Evolutionary conservation across 1,140 invertebrate species (phyloP), one percentile per base, ranked within the genome.

Genomic region (Heliothis virescens): DNA sequence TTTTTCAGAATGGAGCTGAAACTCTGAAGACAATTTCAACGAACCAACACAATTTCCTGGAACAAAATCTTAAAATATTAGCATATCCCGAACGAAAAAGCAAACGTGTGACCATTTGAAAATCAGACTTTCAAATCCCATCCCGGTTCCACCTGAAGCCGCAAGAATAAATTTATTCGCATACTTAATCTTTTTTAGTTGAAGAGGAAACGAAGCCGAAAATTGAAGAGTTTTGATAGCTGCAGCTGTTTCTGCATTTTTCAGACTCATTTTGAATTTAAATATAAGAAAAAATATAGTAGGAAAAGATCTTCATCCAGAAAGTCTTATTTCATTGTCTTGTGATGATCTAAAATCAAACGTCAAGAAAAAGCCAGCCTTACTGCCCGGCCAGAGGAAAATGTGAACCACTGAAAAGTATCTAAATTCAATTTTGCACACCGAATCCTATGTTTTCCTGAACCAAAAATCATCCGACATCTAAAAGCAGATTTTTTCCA

Each of bases 101-200:
- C 74, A 76, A 76, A 76, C 74, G 74, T 76, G 60, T 76, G 74
- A 76, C 74, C 74, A 65, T 76, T 76, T 65, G 59, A 63, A 65
- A 76, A 76, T 76, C 74, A 65, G 74, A 76, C 59, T 76, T 76
- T 76, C 47, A 76, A 60, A 76, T 76, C 59, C 60, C 12, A 16
- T 41, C 60, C 16, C 57, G n/a, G n/a, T 47, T 21, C 57, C 26
- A 76, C 74, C 59, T 65, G 74, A 76, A 76, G 60, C 60, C 60
- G 74, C 74, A 65, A 41, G 60, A 77, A 77, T 77, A 77, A 77
- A 77, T 77, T 77, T 77, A 77, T 77, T 77, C 74, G 74, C 60
- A 77, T 65, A 77, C 48, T 16, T 77, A 77, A 77, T 77, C 60
- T 77, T 77, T 75, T 77, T 65, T 65, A 77, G 74, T 52, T 53